These are phyloP conservation scores for Dermatemys mawii DNA, from an alignment of 2,113 vertebrate species.

Conservation along the genomic window DNA sequence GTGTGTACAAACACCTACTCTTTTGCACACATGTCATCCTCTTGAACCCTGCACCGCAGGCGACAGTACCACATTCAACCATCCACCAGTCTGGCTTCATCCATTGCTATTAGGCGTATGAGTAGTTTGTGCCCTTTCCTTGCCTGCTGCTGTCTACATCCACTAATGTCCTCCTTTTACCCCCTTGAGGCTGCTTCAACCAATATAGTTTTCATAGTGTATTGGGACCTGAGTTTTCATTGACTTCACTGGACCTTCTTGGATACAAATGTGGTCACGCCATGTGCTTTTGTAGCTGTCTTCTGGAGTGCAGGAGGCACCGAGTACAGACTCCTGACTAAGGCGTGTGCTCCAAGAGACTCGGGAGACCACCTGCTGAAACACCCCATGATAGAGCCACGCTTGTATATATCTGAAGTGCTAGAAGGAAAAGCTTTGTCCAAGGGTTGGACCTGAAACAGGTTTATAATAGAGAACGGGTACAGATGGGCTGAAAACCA, in stretches of 20 bases:
- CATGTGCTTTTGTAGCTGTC: not conserved
- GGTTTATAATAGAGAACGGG: not conserved
- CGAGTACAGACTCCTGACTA: not conserved
- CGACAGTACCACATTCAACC: not conserved
- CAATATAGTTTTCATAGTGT: not conserved
- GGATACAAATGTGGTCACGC: fast-evolving
- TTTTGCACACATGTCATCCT: not conserved
- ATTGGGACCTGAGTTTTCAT: not conserved
- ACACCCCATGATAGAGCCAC: not conserved
- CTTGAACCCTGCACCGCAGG: fast-evolving
- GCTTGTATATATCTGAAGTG: not conserved
- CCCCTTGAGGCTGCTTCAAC: not conserved
- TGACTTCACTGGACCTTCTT: not conserved
- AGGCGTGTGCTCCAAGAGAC: not conserved
- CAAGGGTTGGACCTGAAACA: slow-evolving; percentile 5
- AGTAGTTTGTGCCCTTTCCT: not conserved
- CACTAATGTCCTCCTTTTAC: not conserved
- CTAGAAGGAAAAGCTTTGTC: slow-evolving; percentile 5
- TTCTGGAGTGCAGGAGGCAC: not conserved
- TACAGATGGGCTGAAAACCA: not conserved
- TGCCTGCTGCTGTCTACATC: not conserved
- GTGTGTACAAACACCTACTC: not conserved
- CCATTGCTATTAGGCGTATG: not conserved
- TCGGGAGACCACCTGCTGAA: not conserved
- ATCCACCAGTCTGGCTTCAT: not conserved